Evolutionary conservation across 2,113 vertebrate genomes (phyloP), one percentile per base, ranked within the genome.

Genomic region (Nipponia nippon): DNA sequence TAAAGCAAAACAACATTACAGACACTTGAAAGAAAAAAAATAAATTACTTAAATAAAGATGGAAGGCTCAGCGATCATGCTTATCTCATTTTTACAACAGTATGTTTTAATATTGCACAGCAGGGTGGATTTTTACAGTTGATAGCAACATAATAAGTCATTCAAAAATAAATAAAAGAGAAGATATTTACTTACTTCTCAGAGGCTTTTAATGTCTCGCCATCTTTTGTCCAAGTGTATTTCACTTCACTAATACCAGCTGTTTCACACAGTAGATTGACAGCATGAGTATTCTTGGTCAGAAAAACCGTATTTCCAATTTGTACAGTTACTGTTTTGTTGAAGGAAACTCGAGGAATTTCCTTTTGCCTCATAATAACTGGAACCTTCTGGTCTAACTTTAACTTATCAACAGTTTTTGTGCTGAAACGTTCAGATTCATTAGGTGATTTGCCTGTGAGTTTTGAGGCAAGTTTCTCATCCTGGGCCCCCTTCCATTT

Each of bases 181-280:
- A 83, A 78, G 65, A 5, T 55, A 55, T 95, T 77, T 50, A 98
- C 98, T 98, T 98, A 99, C 99, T 98, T 99, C 21, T 96, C 96
- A 69, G 97, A 98, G 21, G 92, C 94, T 59, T 97, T 98, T 63
- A 99, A 77, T 27, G 83, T 83, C 10, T 87, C 71, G 9, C 99
- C 99, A 84, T 99, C 98, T 98, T 99, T 99, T 89, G 97, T 99
- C 99, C 99, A 99, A 32, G 96, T 97, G 14, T 99, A 97, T 25
- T 96, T 98, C 77, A 97, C 98, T 75, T 97, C 97, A 18, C 96
- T 90, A 40, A 84, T 80, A 52, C 97, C 97, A 34, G 92, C 65
- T 16, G 97, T 97, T 73, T 98, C 89, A 97, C 99, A 99, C 19
- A 98, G 86, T 7, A 99, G 95, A 70, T 96, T 98, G 83, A 99